phyloP scores from a whole-genome alignment of 2,113 vertebrate genomes.

The Siniperca chuatsi region DNA sequence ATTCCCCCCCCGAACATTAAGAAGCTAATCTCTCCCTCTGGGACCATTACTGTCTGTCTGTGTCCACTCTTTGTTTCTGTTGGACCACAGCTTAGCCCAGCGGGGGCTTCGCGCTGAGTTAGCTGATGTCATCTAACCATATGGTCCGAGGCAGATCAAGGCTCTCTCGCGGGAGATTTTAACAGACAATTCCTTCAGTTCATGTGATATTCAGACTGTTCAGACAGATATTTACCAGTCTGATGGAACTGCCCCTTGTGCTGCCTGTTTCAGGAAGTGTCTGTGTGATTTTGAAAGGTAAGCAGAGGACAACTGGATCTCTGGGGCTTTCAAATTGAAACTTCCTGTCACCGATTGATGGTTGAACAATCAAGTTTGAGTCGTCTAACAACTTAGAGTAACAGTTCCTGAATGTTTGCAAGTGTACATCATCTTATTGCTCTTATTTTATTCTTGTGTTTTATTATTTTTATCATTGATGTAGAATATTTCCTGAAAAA shows the following conservation, averaged over 20 bases:
- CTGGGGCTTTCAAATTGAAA: neutral
- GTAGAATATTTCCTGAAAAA: neutral
- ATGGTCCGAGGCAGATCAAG: conserved; percentile 65
- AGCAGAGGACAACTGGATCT: neutral
- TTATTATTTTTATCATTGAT: neutral
- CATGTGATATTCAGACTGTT: conserved; percentile 15
- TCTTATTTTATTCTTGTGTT: neutral
- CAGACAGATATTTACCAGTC: conserved; percentile 8
- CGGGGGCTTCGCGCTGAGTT: conserved; percentile 59
- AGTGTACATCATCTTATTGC: neutral
- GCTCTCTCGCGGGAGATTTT: conserved; percentile 23
- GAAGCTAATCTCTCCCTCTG: conserved; percentile 64
- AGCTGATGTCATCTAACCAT: conserved; percentile 59
- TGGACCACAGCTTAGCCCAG: conserved; percentile 54
- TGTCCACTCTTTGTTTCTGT: conserved; percentile 63
- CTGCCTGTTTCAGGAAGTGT: neutral
- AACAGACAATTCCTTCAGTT: conserved; percentile 38
- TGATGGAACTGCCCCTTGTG: neutral
- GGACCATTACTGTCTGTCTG: conserved; percentile 59
- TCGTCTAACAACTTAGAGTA: neutral
- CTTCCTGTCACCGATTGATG: neutral
- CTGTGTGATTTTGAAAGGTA: neutral
- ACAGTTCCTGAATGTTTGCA: neutral
- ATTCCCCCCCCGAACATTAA: conserved; percentile 41
- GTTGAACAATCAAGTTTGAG: neutral